phyloP scores from a whole-genome alignment of 2,888 invertebrate species.

The Horisme vitalbata region DNA sequence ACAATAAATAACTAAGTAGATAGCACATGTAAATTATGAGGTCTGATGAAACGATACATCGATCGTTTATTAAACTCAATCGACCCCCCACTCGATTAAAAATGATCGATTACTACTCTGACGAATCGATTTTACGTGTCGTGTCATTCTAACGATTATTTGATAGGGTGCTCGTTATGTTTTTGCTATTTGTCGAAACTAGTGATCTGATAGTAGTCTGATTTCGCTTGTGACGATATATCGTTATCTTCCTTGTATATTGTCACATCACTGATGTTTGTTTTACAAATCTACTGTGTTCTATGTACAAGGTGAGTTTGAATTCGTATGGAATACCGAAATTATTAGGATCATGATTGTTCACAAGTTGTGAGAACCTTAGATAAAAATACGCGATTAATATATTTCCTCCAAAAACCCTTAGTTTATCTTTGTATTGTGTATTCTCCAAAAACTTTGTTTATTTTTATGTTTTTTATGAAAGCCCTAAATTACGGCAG shows the following conservation, averaged over 20 bases:
- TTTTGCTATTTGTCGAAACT: slow-evolving; percentile 28
- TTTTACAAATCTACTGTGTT: not conserved
- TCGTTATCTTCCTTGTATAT: not conserved
- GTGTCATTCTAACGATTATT: slow-evolving; percentile 46
- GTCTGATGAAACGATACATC: slow-evolving; percentile 18
- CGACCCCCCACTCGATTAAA: slow-evolving; percentile 51
- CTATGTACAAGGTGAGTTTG: not conserved
- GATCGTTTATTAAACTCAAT: slow-evolving; percentile 40
- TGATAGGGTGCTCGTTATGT: slow-evolving; percentile 43
- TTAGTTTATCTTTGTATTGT: too few species aligned
- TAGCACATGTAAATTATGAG: slow-evolving; percentile 18
- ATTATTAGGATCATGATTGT: too few species aligned
- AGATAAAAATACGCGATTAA: too few species aligned
- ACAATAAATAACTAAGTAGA: slow-evolving; percentile 6
- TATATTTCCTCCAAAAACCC: too few species aligned
- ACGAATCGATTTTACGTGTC: slow-evolving; percentile 55
- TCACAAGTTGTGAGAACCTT: too few species aligned
- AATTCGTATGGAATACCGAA: too few species aligned
- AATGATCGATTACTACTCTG: slow-evolving; percentile 60
- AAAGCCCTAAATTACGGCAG: too few species aligned
- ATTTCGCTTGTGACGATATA: not conserved
- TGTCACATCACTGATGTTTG: not conserved
- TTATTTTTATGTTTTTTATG: too few species aligned
- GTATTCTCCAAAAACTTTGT: too few species aligned
- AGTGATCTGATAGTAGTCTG: not conserved